These are phyloP conservation scores for Euproctis similis DNA, from an alignment of 2,888 invertebrate species.

Conservation along the genomic window DNA sequence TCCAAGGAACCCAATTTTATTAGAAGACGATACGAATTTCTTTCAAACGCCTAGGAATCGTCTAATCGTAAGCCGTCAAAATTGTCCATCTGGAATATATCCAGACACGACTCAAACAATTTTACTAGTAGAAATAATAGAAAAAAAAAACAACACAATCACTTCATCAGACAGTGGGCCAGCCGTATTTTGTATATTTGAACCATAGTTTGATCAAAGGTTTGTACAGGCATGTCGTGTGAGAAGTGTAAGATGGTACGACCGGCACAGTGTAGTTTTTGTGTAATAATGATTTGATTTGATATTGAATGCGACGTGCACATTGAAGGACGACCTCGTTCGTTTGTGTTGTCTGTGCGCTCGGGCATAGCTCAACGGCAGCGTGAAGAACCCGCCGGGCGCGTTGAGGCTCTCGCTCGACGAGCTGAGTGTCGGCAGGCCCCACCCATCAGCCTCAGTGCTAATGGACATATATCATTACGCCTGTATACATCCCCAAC, in stretches of 20 bases:
- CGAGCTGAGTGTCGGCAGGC: conserved; percentile 64
- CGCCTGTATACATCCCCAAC: too few species aligned
- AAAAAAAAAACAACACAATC: too few species aligned
- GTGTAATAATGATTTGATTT: conserved; percentile 11
- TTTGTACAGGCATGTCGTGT: neutral
- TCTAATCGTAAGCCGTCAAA: too few species aligned
- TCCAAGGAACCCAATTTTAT: too few species aligned
- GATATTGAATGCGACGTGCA: conserved; percentile 48
- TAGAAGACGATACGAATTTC: too few species aligned
- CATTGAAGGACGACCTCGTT: conserved; percentile 80
- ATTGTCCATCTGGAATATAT: too few species aligned
- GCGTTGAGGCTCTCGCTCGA: conserved; percentile 81
- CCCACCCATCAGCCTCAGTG: conserved; percentile 56
- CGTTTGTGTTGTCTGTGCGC: conserved; percentile 86
- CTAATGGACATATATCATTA: conserved; percentile 47
- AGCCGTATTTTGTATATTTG: too few species aligned
- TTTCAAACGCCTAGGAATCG: too few species aligned
- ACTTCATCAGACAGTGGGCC: too few species aligned
- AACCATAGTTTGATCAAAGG: too few species aligned
- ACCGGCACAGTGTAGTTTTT: conserved; percentile 21
- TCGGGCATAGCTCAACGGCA: conserved; percentile 86
- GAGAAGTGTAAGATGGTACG: conserved; percentile 8
- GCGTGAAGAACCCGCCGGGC: conserved; percentile 80
- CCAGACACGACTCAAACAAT: too few species aligned
- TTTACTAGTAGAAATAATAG: too few species aligned